Conservation (phyloP, 2,113 vertebrate genomes). For the Vidua macroura region DNA sequence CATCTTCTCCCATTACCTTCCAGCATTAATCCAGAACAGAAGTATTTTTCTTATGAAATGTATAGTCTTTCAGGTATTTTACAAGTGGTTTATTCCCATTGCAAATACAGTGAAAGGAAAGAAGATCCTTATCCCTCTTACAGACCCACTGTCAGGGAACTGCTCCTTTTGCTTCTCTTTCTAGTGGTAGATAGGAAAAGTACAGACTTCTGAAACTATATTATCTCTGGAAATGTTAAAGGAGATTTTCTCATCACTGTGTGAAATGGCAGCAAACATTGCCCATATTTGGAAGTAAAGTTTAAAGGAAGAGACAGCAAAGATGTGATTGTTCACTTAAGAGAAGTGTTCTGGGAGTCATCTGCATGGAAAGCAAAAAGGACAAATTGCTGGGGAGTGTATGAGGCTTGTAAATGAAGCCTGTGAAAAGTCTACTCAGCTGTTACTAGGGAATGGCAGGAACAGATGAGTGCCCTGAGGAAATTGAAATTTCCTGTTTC, state of each 20-base stretch:
- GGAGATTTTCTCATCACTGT: background rate
- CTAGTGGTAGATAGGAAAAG: accelerated
- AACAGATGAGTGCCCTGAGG: background rate
- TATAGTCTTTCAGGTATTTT: background rate
- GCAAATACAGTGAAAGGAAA: background rate
- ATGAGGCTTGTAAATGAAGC: slow-evolving; percentile 13
- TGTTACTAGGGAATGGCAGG: background rate
- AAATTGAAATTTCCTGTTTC: background rate
- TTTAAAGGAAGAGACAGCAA: slow-evolving; percentile 3
- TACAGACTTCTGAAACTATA: background rate
- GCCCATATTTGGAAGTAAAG: background rate
- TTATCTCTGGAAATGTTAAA: background rate
- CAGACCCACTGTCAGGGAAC: background rate
- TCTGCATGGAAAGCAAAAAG: background rate
- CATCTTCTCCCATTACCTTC: background rate
- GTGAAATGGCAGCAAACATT: background rate
- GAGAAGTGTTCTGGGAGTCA: background rate
- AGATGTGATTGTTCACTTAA: background rate
- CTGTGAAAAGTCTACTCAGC: background rate
- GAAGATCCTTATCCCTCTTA: background rate
- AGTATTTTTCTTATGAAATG: slow-evolving; percentile 1
- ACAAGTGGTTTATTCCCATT: background rate
- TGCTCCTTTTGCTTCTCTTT: background rate
- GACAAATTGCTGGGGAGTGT: background rate
- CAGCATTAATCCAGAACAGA: background rate